Evolutionary conservation across 2,888 invertebrate genomes (phyloP).

Genomic region (Eupithecia subfuscata): DNA sequence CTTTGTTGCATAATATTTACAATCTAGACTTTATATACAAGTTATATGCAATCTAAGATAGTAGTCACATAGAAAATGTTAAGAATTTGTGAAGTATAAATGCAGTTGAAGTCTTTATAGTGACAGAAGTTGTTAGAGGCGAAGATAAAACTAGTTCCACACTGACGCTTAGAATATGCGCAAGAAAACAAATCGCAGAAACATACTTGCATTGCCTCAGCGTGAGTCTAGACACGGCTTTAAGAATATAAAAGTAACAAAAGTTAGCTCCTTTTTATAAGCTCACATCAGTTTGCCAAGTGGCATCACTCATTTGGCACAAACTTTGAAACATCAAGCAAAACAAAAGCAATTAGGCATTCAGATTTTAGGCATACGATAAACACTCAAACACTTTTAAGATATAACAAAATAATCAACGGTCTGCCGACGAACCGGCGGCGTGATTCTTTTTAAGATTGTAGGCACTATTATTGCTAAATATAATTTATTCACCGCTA

Average conservation of each 20-base stretch:
- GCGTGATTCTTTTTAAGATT: slow-evolving; percentile 78
- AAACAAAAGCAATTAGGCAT: slow-evolving; percentile 53
- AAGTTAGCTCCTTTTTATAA: slow-evolving; percentile 38
- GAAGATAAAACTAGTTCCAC: slow-evolving; percentile 4
- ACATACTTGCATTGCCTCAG: neutral
- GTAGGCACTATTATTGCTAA: slow-evolving; percentile 84
- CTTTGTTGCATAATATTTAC: slow-evolving; percentile 72
- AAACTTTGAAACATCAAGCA: slow-evolving; percentile 57
- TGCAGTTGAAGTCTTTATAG: slow-evolving; percentile 41
- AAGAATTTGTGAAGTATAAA: slow-evolving; percentile 37
- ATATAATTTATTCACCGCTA: slow-evolving; percentile 78
- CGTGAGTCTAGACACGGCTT: slow-evolving; percentile 12
- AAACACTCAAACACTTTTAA: slow-evolving; percentile 77
- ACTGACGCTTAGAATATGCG: slow-evolving; percentile 10
- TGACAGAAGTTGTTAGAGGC: slow-evolving; percentile 27
- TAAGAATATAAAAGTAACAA: slow-evolving; percentile 36
- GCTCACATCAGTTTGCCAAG: slow-evolving; percentile 60
- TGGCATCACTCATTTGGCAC: slow-evolving; percentile 76
- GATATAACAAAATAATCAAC: slow-evolving; percentile 78
- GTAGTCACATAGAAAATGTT: slow-evolving; percentile 39
- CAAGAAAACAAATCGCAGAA: slow-evolving; percentile 3
- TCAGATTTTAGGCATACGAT: slow-evolving; percentile 47
- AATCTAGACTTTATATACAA: slow-evolving; percentile 68
- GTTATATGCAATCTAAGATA: slow-evolving; percentile 46
- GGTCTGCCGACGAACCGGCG: slow-evolving; percentile 62